phyloP scores from a whole-genome alignment of 2,113 vertebrate species.

The Protobothrops mucrosquamatus region DNA sequence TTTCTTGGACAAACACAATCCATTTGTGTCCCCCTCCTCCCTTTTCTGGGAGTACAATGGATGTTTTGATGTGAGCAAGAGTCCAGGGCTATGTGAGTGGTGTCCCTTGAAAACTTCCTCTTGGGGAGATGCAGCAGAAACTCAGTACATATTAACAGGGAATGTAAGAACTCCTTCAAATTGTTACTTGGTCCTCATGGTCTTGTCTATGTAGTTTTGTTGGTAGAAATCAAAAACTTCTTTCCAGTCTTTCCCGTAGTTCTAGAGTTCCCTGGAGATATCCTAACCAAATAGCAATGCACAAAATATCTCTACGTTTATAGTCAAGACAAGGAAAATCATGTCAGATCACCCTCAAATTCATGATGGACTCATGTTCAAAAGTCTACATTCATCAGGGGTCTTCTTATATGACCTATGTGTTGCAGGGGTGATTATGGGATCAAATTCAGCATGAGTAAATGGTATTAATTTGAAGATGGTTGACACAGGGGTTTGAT shows the following conservation, averaged over 20 bases:
- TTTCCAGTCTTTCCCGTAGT: not conserved
- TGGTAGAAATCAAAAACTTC: not conserved
- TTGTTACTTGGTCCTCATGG: not conserved
- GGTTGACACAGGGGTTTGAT: not conserved
- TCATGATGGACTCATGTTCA: not conserved
- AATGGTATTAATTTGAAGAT: not conserved
- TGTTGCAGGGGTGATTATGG: not conserved
- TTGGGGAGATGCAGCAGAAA: not conserved
- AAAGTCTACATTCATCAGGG: not conserved
- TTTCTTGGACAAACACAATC: constrained; percentile 59
- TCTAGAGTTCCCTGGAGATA: not conserved
- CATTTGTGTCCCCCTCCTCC: not conserved
- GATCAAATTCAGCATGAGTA: not conserved
- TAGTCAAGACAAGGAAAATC: not conserved
- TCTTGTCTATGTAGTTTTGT: not conserved
- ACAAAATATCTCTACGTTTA: not conserved
- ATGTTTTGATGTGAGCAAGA: not conserved
- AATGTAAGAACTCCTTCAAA: not conserved
- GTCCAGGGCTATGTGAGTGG: no score
- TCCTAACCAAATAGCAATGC: not conserved
- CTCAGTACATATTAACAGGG: not conserved
- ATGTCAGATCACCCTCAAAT: not conserved
- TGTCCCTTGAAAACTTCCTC: not conserved
- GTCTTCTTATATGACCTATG: not conserved
- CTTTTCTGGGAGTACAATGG: not conserved